Conservation (phyloP, 37 sponge, comb jelly and placozoan genomes). For the Amphimedon queenslandica region DNA sequence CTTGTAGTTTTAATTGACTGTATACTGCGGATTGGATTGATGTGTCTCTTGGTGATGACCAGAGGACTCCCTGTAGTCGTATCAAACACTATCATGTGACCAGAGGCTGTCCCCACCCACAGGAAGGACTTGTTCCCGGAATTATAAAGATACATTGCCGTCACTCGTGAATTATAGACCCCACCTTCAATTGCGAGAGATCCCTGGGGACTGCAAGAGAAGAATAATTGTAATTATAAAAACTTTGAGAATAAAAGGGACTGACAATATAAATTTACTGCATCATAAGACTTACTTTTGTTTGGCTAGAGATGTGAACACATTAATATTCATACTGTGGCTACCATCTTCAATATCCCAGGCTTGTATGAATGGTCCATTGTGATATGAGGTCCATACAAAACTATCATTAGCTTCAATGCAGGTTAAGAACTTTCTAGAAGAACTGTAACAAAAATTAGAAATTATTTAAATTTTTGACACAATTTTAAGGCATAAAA, state of each 20-base stretch:
- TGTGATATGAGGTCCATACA: conserved; percentile 54
- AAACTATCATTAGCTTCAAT: conserved; percentile 41
- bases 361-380: conserved; percentile 40
- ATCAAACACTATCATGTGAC: conserved; percentile 61
- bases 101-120: conserved; percentile 70
- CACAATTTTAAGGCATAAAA: background rate
- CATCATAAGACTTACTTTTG: too few species aligned
- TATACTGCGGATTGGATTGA: conserved; percentile 24
- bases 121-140: conserved; percentile 34
- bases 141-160: conserved; percentile 48
- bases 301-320: background rate
- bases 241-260: too few species aligned
- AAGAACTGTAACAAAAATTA: background rate
- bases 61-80: conserved; percentile 44
- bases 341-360: conserved; percentile 65
- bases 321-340: conserved; percentile 1
- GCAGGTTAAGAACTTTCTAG: conserved; percentile 6
- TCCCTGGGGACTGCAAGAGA: too few species aligned
- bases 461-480: background rate
- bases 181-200: too few species aligned
- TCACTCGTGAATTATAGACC: too few species aligned
- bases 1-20: conserved; percentile 22
- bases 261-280: too few species aligned
- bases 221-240: too few species aligned
- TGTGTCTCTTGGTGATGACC: conserved; percentile 35